phyloP scores from a whole-genome alignment of 92 coral and sea anemone genomes.

The Paramuricea clavata region DNA sequence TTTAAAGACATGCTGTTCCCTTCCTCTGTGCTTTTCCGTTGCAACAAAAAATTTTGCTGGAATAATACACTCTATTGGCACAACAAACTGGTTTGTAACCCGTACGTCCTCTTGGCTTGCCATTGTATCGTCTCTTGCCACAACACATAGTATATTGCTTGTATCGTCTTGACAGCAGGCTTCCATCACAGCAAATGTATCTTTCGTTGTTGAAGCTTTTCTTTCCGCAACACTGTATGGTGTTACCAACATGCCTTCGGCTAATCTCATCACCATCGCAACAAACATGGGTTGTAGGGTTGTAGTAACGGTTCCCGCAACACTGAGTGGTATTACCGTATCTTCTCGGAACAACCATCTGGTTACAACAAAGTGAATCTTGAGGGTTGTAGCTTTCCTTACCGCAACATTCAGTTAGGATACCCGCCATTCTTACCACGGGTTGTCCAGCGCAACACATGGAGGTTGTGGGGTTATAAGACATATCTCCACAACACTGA shows the following conservation, averaged over 20 bases:
- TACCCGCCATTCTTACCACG: constrained; percentile 10
- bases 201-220: constrained; percentile 34
- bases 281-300: constrained; percentile 38
- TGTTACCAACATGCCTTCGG: constrained; percentile 9
- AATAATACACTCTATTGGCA: not conserved
- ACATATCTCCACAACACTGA: constrained; percentile 46
- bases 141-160: constrained; percentile 48
- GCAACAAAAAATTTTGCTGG: not conserved
- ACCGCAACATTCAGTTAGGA: constrained; percentile 36
- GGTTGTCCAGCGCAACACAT: constrained; percentile 42
- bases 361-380: too few relatives aligned
- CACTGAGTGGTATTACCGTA: constrained; percentile 47
- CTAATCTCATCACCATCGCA: constrained; percentile 32
- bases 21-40: not conserved
- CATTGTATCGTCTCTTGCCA: constrained; percentile 49
- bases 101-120: not conserved
- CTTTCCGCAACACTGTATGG: constrained; percentile 41
- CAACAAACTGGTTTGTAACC: not conserved
- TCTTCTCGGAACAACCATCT: not conserved
- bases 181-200: constrained; percentile 47
- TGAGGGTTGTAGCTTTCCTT: too few relatives aligned
- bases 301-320: constrained; percentile 44
- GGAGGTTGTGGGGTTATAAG: constrained; percentile 8
- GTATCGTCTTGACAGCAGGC: not conserved
- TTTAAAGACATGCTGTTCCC: not conserved